Evolutionary conservation across 2,113 vertebrate genomes (phyloP).

Genomic region (Mus spicilegus): DNA sequence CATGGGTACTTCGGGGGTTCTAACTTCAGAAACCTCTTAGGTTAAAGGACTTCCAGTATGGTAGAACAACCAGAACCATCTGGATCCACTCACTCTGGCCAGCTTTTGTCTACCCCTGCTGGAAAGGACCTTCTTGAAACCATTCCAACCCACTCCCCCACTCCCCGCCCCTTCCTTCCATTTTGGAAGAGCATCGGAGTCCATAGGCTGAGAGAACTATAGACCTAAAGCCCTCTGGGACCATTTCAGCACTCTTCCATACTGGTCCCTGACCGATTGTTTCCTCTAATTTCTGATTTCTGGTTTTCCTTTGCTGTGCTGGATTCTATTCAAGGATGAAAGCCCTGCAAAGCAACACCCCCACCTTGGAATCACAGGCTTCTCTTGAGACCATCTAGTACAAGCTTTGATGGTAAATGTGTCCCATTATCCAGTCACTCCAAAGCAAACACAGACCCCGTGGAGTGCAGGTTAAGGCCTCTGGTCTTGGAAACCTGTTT

Average conservation of each 20-base stretch:
- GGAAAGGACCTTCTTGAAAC: not conserved
- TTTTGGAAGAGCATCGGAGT: not conserved
- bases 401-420: not conserved
- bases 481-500: not conserved
- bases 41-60: not conserved
- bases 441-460: not conserved
- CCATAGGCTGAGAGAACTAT: not conserved
- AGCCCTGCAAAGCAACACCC: not conserved
- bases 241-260: not conserved
- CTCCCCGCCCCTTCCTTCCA: not conserved
- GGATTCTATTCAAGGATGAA: not conserved
- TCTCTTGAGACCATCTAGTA: not conserved
- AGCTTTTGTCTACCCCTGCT: not conserved
- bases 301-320: not conserved
- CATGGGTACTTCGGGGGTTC: constrained; percentile 1
- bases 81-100: not conserved
- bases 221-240: not conserved
- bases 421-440: not conserved
- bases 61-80: not conserved
- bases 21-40: not conserved
- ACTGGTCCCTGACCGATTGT: not conserved
- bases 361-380: not conserved
- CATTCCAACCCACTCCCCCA: not conserved
- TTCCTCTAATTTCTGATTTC: not conserved
- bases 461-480: not conserved